Conservation (phyloP, 1,140 invertebrate species). For the Drosophila ambigua region DNA sequence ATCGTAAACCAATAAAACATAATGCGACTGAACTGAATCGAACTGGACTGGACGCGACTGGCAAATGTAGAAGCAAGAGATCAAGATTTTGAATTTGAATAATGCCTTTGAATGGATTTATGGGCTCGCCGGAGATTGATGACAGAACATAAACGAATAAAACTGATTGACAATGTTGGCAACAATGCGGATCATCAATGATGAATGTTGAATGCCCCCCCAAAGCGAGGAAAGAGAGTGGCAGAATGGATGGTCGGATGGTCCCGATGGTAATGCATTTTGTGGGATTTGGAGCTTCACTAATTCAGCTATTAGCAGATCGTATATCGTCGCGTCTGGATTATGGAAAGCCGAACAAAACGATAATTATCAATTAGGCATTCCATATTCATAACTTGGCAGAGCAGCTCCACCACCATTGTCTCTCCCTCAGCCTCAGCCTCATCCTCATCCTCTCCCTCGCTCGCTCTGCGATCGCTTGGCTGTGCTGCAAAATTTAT, state of each 20-base stretch:
- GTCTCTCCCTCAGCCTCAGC: background rate
- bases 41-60: background rate
- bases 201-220: background rate
- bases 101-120: slow-evolving; percentile 44
- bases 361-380: slow-evolving; percentile 83
- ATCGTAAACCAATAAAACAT: slow-evolving; percentile 58
- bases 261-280: slow-evolving; percentile 11
- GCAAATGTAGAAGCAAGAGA: slow-evolving; percentile 27
- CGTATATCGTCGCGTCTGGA: slow-evolving; percentile 25
- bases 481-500: slow-evolving; percentile 68
- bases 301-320: slow-evolving; percentile 43
- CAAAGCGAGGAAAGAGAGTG: too few relatives aligned
- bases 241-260: too few relatives aligned
- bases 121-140: slow-evolving; percentile 37
- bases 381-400: slow-evolving; percentile 67
- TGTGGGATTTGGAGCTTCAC: slow-evolving; percentile 9
- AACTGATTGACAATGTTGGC: slow-evolving; percentile 28
- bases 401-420: background rate
- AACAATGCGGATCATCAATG: too few relatives aligned
- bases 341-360: slow-evolving; percentile 68
- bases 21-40: slow-evolving; percentile 23
- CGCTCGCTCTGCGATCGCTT: slow-evolving; percentile 5
- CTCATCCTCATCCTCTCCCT: too few relatives aligned
- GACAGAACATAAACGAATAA: slow-evolving; percentile 45
- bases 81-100: slow-evolving; percentile 33